Conservation (phyloP, 2,888 invertebrate species). For the Netelia melanura region DNA sequence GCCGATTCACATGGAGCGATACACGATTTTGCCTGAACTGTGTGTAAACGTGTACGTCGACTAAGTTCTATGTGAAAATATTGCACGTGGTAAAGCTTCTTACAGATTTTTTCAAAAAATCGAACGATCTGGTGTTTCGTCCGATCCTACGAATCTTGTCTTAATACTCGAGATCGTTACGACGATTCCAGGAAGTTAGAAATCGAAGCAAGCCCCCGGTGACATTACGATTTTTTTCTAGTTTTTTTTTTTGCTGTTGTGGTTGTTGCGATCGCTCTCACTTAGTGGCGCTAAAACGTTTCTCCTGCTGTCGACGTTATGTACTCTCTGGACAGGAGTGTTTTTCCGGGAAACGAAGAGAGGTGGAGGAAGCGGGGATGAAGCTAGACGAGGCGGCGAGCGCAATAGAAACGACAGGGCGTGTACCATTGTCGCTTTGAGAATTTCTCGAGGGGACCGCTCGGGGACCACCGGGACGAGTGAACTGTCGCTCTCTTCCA, state of each 20-base stretch:
- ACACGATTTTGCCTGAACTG: slow-evolving; percentile 45
- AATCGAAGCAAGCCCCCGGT: slow-evolving; percentile 32
- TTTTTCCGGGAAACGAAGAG: slow-evolving; percentile 53
- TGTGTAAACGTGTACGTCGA: slow-evolving; percentile 37
- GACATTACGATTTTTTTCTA: slow-evolving; percentile 20
- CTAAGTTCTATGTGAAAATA: slow-evolving; percentile 41
- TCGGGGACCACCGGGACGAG: neutral
- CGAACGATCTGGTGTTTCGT: neutral
- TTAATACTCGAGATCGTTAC: slow-evolving; percentile 7
- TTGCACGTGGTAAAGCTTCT: slow-evolving; percentile 37
- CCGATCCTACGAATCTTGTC: slow-evolving; percentile 18
- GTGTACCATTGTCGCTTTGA: slow-evolving; percentile 39
- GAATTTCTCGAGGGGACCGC: slow-evolving; percentile 22
- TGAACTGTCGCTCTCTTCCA: neutral
- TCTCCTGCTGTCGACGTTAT: slow-evolving; percentile 11
- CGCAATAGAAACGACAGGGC: slow-evolving; percentile 12
- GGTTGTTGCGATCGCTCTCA: neutral
- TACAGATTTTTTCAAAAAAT: neutral
- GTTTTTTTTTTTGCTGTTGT: slow-evolving; percentile 1
- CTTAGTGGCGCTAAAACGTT: slow-evolving; percentile 1
- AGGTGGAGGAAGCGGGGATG: neutral
- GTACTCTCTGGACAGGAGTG: slow-evolving; percentile 32
- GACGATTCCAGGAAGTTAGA: slow-evolving; percentile 21
- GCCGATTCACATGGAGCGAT: slow-evolving; percentile 67
- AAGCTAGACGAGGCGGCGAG: slow-evolving; percentile 25